A percentile compares a stretch with the other conserved stretches of the same genome.
phyloP scores from a whole-genome alignment of 2,888 invertebrate species.

The Limnephilus auricula region DNA sequence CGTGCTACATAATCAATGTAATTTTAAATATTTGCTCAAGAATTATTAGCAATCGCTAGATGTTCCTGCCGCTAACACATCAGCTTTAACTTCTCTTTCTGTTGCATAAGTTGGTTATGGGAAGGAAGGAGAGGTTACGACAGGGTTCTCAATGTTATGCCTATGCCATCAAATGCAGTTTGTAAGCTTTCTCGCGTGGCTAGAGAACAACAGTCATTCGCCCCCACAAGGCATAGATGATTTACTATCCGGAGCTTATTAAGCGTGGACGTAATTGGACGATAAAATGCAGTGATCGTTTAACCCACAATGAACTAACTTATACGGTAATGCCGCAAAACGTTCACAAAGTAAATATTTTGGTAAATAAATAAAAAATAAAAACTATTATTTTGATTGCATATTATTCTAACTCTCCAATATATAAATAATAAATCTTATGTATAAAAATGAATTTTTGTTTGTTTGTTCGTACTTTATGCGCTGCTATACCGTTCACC shows the following conservation, averaged over 20 bases:
- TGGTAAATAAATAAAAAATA: no score
- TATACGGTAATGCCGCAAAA: not conserved
- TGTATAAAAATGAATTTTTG: no score
- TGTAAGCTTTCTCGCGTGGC: slow-evolving; percentile 26
- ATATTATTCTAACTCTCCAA: no score
- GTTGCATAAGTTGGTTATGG: not conserved
- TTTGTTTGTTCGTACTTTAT: no score
- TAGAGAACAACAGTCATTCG: slow-evolving; percentile 19
- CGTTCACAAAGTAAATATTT: not conserved
- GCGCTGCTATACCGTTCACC: no score
- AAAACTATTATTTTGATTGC: no score
- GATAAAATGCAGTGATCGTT: not conserved
- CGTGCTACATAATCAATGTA: not conserved
- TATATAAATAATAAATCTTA: no score
- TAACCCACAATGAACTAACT: not conserved
- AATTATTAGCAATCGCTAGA: not conserved
- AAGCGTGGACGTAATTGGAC: slow-evolving; percentile 8
- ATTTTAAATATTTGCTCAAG: not conserved
- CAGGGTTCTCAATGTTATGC: not conserved
- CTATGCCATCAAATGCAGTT: not conserved
- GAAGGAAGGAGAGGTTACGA: not conserved
- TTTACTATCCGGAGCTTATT: slow-evolving; percentile 35
- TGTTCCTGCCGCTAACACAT: not conserved
- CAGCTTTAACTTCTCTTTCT: not conserved
- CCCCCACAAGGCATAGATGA: slow-evolving; percentile 44